Evolutionary conservation across 1,140 invertebrate species (phyloP), one percentile per base, ranked within the genome.

Genomic region (Pemphigus obesinymphae): DNA sequence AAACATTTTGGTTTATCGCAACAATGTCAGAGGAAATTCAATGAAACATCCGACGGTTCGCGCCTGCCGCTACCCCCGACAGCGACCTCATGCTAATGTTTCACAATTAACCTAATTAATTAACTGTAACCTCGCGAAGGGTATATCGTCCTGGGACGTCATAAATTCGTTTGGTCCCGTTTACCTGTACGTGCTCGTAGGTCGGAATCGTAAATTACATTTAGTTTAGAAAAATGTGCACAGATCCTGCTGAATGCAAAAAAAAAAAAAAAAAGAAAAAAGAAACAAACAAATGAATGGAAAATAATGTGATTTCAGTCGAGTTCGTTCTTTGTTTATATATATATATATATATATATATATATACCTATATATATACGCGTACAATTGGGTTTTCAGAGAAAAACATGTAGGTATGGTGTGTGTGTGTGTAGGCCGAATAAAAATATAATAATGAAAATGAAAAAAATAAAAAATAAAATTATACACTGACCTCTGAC

Each of bases 401-500:
- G 23, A 29, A 31, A 61, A 29, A 26, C 29, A 13, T 58, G 26
- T 26, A 55, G 53, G 23, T 58, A 26, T 58, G 26, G 20, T 8
- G 34, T 3, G 17, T n/a, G n/a, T n/a, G n/a, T n/a, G n/a, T 15
- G 29, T 34, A 66, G 61, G 6, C 31, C 61, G 11, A 34, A 66
- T 17, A 11, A 68, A 66, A 68, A 70, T 40, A 70, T 40, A 26
- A 26, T 70, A 13, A 40, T 11, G 15, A 70, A 68, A 17, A 61
- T 15, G 23, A 23, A 26, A 15, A 11, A 23, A 68, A 40, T 63
- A 34, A 37, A 20, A 29, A 68, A 68, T 40, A n/a, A 68, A 40
- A 68, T 68, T 34, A 40, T 40, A 10, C 45, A 31, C 89, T 89
- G 89, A 97, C 96, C 93, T 95, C 96, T 97, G 50, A 99, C 96